A percentile compares a stretch with the other conserved stretches of the same genome.
Evolutionary conservation across 2,888 invertebrate genomes (phyloP).

Genomic region (Cryptophagus acutangulus): DNA sequence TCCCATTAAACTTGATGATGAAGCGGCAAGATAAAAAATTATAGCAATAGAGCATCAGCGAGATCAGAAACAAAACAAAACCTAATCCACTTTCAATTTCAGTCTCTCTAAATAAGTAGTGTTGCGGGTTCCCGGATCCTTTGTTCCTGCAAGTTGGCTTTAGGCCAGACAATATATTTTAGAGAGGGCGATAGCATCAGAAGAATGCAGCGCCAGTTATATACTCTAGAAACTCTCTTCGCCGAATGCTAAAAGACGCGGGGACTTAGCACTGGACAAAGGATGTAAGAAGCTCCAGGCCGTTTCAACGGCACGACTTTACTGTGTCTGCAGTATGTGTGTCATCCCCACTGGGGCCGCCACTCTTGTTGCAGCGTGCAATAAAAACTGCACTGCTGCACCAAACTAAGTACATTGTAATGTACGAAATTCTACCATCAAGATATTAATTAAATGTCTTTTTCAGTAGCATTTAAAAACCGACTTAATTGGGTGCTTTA

Average conservation of each 20-base stretch:
- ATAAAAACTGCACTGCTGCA: too few species aligned
- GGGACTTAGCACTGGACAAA: neutral
- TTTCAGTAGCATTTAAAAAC: too few species aligned
- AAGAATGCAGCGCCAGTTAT: constrained; percentile 8
- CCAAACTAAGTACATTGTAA: too few species aligned
- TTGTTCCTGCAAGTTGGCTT: constrained; percentile 8
- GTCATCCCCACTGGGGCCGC: neutral
- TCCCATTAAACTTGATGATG: too few species aligned
- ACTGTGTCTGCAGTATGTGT: neutral
- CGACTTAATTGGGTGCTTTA: too few species aligned
- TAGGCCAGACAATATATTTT: constrained; percentile 8
- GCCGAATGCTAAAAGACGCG: constrained; percentile 1
- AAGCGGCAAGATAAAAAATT: too few species aligned
- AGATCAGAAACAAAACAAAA: constrained; percentile 6
- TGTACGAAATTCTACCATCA: too few species aligned
- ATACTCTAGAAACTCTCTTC: neutral
- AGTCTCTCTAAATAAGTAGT: constrained; percentile 1
- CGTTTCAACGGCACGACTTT: constrained; percentile 3
- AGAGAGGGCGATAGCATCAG: constrained; percentile 8
- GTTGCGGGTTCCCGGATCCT: constrained; percentile 2
- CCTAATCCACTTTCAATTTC: constrained; percentile 8
- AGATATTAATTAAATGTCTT: too few species aligned
- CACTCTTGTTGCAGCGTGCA: too few species aligned
- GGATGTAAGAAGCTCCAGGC: constrained; percentile 4
- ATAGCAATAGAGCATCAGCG: too few species aligned